A percentile compares a stretch with the other conserved stretches of the same genome.
These are phyloP conservation scores for Smutsia gigantea DNA, from an alignment of 2,797 vertebrate genomes.

Conservation along the genomic window DNA sequence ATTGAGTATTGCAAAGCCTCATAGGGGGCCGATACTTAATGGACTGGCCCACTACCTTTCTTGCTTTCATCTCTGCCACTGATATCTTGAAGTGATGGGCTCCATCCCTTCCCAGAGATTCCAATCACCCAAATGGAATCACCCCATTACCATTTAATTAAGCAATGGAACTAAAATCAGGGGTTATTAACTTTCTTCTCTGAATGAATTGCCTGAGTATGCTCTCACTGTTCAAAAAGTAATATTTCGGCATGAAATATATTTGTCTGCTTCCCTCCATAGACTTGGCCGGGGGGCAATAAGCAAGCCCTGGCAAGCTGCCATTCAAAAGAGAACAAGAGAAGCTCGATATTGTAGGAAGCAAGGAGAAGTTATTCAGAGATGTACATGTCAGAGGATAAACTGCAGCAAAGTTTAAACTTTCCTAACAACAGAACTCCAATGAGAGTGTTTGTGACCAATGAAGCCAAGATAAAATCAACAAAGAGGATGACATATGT, in stretches of 20 bases:
- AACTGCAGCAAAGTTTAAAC: conserved; percentile 77
- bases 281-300: conserved; percentile 63
- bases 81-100: not conserved
- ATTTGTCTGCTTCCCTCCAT: conserved; percentile 70
- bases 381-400: conserved; percentile 62
- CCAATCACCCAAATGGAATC: conserved; percentile 50
- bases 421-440: conserved; percentile 67
- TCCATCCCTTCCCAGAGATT: not conserved
- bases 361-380: conserved; percentile 64
- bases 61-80: not conserved
- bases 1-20: not conserved
- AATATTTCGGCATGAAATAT: conserved; percentile 51
- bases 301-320: conserved; percentile 71
- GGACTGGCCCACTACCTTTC: not conserved
- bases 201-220: conserved; percentile 47
- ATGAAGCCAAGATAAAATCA: conserved; percentile 72
- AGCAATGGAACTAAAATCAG: conserved; percentile 60
- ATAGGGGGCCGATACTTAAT: not conserved
- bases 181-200: conserved; percentile 49
- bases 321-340: conserved; percentile 57
- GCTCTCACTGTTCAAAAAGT: conserved; percentile 65
- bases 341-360: not conserved
- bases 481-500: conserved; percentile 54
- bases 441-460: conserved; percentile 69
- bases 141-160: conserved; percentile 58